Conservation (phyloP, 2,113 vertebrate genomes). For the Periophthalmus modestus region DNA sequence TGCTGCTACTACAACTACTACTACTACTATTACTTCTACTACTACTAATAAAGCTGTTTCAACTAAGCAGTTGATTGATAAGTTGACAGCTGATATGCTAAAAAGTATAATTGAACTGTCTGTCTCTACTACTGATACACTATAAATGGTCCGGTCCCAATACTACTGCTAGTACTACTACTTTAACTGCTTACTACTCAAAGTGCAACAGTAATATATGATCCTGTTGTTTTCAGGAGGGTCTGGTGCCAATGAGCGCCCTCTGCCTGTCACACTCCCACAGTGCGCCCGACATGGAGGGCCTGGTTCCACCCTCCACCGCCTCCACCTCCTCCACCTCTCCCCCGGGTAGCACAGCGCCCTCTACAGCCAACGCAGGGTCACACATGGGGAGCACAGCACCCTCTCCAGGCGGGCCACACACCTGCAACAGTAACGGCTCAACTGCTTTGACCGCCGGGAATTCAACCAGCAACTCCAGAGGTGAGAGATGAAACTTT, state of each 20-base stretch:
- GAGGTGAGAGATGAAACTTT: not conserved
- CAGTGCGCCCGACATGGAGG: constrained; percentile 97
- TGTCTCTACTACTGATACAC: no score
- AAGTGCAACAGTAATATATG: no score
- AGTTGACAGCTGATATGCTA: no score
- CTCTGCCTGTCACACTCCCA: constrained; percentile 94
- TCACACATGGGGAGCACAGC: constrained; percentile 46
- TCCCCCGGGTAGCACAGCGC: constrained; percentile 38
- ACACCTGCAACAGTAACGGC: constrained; percentile 28
- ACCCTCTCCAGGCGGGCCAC: constrained; percentile 22
- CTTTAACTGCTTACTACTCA: not conserved
- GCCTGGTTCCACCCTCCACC: constrained; percentile 79
- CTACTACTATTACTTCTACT: no score
- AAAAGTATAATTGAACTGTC: no score
- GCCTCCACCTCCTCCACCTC: constrained; percentile 50
- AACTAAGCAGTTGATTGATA: no score
- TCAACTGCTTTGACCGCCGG: not conserved
- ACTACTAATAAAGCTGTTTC: no score
- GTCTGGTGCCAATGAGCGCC: constrained; percentile 89
- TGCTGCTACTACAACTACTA: not conserved
- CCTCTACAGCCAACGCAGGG: constrained; percentile 66
- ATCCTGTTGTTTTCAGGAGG: constrained; percentile 77
- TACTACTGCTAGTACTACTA: not conserved
- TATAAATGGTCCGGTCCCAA: no score
- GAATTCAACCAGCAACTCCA: not conserved